Evolutionary conservation across 2,113 vertebrate genomes (phyloP).

Genomic region (Sebastes fasciatus): DNA sequence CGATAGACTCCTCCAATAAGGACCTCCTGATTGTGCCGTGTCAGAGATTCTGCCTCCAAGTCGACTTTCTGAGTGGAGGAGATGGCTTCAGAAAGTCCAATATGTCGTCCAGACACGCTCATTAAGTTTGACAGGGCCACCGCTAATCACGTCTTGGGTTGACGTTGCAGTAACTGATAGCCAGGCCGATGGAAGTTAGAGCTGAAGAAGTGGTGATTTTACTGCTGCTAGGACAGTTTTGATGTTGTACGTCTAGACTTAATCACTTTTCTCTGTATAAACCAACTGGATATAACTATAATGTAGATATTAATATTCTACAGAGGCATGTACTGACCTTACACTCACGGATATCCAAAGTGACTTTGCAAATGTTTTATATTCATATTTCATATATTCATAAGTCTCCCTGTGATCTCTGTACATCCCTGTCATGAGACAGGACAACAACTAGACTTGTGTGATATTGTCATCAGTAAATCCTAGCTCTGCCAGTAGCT

Average conservation of each 20-base stretch:
- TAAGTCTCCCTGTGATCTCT: background rate
- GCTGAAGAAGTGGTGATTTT: conserved; percentile 29
- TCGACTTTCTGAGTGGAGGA: conserved; percentile 30
- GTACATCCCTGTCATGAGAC: background rate
- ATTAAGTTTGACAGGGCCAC: conserved; percentile 55
- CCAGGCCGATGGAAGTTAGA: conserved; percentile 21
- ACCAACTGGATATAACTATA: background rate
- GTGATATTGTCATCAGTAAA: background rate
- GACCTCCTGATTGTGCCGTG: conserved; percentile 77
- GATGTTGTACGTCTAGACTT: conserved; percentile 14
- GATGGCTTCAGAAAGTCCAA: conserved; percentile 39
- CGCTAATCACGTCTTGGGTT: conserved; percentile 53
- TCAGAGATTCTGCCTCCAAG: conserved; percentile 75
- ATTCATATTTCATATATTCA: too few species aligned
- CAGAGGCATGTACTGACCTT: background rate
- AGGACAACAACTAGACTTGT: background rate
- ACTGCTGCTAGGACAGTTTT: conserved; percentile 13
- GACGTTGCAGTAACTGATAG: conserved; percentile 73
- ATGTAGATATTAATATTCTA: background rate
- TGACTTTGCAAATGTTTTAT: background rate
- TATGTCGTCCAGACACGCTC: conserved; percentile 34
- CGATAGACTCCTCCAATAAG: conserved; percentile 66
- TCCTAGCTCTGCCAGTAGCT: too few species aligned
- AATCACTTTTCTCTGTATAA: background rate
- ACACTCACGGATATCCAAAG: background rate